Evolutionary conservation across 2,113 vertebrate genomes (phyloP), one percentile per base, ranked within the genome.

Genomic region (Brachionichthys hirsutus): DNA sequence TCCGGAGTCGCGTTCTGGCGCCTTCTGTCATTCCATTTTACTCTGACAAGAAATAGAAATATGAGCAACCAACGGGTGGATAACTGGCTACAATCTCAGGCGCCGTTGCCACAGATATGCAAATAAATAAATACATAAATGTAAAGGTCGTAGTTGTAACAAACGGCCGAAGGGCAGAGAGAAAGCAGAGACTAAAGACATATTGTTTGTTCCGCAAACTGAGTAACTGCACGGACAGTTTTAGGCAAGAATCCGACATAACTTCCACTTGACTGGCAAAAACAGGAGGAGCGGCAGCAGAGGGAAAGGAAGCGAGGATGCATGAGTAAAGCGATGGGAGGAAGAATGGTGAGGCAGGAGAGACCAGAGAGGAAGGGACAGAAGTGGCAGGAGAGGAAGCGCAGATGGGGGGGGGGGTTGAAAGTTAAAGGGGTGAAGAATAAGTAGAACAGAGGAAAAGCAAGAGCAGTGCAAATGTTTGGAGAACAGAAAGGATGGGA

Each of bases 221-320:
- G 17, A 63, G 61, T 36, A 70, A 62, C 42, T 30, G 44, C 41
- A 51, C 16, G 24, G 68, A 80, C 51, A 67, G 57, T 67, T 84
- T 78, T 54, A 61, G 69, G 61, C 69, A 61, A 44, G 78, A 77
- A 58, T 40, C 16, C 45, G 43, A 52, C 56, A 54, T 83, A 45
- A 14, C 54, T 81, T 80, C 63, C 47, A 54, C 66, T 35, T 61
- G 62, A 71, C 30, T 20, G 65, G 50, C 14, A 9, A 66, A 77
- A 64, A 47, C 57, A 9, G 52, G 74, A 70, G 62, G 72, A 78
- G 19, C 71, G 76, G 77, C 63, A 43, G 56, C 46, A 36, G 45
- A 68, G 54, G 59, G 54, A 54, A 14, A 67, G 20, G 24, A 18
- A 73, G 62, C 45, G 41, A 30, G 48, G 64, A 77, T 64, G 73